These are phyloP conservation scores for Scolopax rusticola DNA, from an alignment of 2,797 vertebrate genomes.

Conservation along the genomic window DNA sequence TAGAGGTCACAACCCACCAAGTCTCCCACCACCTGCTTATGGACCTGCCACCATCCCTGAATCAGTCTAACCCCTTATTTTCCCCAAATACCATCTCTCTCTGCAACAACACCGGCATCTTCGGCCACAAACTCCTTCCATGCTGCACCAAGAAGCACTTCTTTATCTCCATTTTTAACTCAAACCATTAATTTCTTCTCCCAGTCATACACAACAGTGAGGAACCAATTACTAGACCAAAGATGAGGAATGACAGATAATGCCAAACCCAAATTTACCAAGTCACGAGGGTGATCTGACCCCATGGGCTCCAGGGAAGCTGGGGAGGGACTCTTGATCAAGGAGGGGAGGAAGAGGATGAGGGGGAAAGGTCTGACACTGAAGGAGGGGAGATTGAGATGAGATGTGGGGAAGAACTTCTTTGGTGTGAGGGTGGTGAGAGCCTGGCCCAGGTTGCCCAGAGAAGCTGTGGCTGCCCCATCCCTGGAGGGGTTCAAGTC, in stretches of 20 bases:
- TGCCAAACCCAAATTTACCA: neutral
- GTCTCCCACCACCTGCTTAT: neutral
- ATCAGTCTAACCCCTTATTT: neutral
- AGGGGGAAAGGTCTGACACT: too few relatives aligned
- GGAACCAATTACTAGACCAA: neutral
- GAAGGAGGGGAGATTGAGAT: too few relatives aligned
- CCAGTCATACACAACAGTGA: accelerated
- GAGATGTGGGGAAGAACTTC: too few relatives aligned
- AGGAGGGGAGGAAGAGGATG: too few relatives aligned
- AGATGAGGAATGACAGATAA: neutral
- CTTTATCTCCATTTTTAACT: neutral
- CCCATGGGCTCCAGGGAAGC: too few relatives aligned
- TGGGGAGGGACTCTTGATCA: too few relatives aligned
- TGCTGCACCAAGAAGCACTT: accelerated
- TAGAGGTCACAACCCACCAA: neutral
- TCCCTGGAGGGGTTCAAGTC: neutral
- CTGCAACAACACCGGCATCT: accelerated
- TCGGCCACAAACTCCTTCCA: neutral
- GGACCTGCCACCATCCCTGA: neutral
- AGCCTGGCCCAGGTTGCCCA: too few relatives aligned
- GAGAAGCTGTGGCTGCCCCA: neutral
- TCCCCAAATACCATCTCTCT: too few relatives aligned
- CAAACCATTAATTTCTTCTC: neutral
- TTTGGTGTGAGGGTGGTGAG: too few relatives aligned
- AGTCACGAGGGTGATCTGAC: neutral